Percentiles rank a stretch among this genome's conserved stretches.
These are phyloP conservation scores for Bubo bubo DNA, from an alignment of 2,113 vertebrate species.

Conservation along the genomic window DNA sequence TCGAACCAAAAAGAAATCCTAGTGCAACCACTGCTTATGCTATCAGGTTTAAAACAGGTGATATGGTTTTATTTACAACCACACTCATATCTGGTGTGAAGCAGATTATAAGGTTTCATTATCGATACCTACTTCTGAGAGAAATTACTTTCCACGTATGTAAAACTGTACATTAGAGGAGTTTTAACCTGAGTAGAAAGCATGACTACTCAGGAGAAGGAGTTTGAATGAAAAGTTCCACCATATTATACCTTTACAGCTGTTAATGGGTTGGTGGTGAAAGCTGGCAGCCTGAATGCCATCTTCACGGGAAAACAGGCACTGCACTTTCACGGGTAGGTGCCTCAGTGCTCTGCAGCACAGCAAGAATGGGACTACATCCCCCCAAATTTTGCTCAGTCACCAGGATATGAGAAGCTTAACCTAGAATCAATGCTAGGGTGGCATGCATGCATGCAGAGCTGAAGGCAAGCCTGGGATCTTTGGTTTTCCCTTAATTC, in stretches of 20 bases:
- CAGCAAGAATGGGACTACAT: not conserved
- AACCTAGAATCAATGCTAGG: not conserved
- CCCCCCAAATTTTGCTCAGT: not conserved
- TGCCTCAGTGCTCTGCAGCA: not conserved
- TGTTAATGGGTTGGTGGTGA: not conserved
- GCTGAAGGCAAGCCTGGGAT: not conserved
- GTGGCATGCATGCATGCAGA: not conserved
- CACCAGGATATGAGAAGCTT: not conserved
- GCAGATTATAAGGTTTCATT: conserved; percentile 43
- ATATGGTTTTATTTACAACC: conserved; percentile 52
- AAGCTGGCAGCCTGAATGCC: not conserved
- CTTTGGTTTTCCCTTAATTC: not conserved
- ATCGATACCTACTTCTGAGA: conserved; percentile 14
- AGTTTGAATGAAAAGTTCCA: not conserved
- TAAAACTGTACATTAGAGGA: not conserved
- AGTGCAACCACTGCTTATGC: not conserved
- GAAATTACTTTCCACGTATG: not conserved
- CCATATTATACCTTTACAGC: not conserved
- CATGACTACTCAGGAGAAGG: not conserved
- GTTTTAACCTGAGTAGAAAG: not conserved
- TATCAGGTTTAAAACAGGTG: not conserved
- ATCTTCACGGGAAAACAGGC: not conserved
- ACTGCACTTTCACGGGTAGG: accelerated
- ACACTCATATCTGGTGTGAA: not conserved
- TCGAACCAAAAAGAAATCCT: not conserved